phyloP scores from a whole-genome alignment of 1,140 invertebrate species.

The Drosophila bifasciata region DNA sequence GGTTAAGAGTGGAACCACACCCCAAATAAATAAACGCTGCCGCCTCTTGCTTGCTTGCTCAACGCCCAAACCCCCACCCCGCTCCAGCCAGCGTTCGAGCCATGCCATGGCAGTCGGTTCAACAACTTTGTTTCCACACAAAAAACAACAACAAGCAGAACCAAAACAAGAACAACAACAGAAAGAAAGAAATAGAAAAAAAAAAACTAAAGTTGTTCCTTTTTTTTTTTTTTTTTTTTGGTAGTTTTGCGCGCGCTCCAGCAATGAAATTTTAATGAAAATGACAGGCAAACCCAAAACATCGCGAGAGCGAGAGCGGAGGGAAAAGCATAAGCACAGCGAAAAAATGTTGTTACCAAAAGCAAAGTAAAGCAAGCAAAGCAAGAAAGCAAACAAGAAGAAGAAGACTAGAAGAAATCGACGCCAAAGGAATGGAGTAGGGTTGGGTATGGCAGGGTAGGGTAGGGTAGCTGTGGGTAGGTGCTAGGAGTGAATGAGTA shows the following conservation, averaged over 20 bases:
- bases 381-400: conserved; percentile 35
- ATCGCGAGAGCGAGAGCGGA: conserved; percentile 33
- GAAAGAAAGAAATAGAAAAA: conserved; percentile 17
- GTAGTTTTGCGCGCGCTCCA: conserved; percentile 63
- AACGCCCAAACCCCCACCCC: background rate
- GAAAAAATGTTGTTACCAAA: conserved; percentile 62
- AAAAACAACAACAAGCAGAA: conserved; percentile 9
- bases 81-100: too few relatives aligned
- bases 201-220: conserved; percentile 40
- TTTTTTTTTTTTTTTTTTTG: too few relatives aligned
- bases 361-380: conserved; percentile 11
- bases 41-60: conserved; percentile 6
- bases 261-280: conserved; percentile 81
- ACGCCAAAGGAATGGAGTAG: background rate
- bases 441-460: background rate
- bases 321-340: conserved; percentile 54
- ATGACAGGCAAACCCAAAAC: conserved; percentile 66
- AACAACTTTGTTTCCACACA: conserved; percentile 55
- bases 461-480: background rate
- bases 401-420: conserved; percentile 28
- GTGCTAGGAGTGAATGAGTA: background rate
- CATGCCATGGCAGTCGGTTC: conserved; percentile 43
- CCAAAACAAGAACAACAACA: conserved; percentile 4
- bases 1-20: conserved; percentile 66
- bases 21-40: conserved; percentile 50